Evolutionary conservation across 2,888 invertebrate species (phyloP).

Genomic region (Cheiracanthium punctorium): DNA sequence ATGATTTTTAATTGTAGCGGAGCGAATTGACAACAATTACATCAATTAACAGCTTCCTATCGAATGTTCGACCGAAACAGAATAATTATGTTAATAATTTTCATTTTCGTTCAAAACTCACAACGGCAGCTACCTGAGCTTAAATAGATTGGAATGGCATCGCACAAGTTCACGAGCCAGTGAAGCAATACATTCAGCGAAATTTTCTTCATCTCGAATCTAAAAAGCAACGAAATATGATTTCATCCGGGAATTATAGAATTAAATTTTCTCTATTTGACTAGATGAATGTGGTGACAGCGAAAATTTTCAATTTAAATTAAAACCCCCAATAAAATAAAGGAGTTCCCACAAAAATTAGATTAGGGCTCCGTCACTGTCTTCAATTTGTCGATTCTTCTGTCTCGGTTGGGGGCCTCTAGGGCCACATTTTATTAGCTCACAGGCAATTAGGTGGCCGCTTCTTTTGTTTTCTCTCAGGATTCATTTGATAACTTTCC

Average conservation of each 20-base stretch:
- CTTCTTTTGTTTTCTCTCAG: conserved; percentile 55
- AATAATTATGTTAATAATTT: no score
- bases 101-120: no score
- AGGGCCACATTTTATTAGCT: conserved; percentile 67
- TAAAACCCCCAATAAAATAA: conserved; percentile 66
- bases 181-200: neutral
- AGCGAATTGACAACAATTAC: no score
- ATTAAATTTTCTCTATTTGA: conserved; percentile 52
- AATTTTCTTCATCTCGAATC: neutral
- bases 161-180: no score
- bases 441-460: conserved; percentile 66
- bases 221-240: conserved; percentile 10
- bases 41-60: no score
- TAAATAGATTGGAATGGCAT: no score
- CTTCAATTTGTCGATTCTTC: conserved; percentile 65
- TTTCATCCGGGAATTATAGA: conserved; percentile 43
- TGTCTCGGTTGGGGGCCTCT: conserved; percentile 38
- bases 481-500: conserved; percentile 69
- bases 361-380: conserved; percentile 60
- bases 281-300: conserved; percentile 27
- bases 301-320: conserved; percentile 67
- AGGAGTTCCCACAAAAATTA: conserved; percentile 57
- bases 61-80: no score
- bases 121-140: no score
- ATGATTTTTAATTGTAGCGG: no score